Base-by-base conservation (phyloP, 2,888 invertebrate genomes). In the Diachrysia chrysitis region DNA sequence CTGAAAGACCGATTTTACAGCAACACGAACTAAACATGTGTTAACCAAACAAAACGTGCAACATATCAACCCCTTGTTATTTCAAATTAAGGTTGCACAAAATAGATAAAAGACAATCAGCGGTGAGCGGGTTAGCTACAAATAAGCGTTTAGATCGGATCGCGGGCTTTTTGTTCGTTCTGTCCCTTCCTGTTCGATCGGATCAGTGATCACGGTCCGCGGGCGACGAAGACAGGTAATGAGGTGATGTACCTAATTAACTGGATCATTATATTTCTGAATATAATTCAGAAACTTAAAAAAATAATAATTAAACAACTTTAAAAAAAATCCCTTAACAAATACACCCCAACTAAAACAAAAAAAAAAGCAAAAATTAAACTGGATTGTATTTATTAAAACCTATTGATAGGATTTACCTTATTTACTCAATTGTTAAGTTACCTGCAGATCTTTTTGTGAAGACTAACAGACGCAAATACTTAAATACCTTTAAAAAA, bases 171-270 rank as follows among this genome's bases (percentile, higher is more conserved):
- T 83, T 84, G 83, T 85, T 83, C 66, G 68, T 64, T 46, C 62
- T 76, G 82, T 83, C 81, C 85, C 86, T 88, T 87, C 88, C 88
- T 85, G 86, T 86, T 85, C 81, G 90, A 91, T 90, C 87, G 78
- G 84, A 87, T 87, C 86, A 71, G 56, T 66, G 83, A 83, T 83
- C 82, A 82, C 78, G 82, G 82, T 68, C 48, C 63, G 58, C 19
- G 53, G 58, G 37, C 29, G 9, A 10, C 12, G 10, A 7, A 14
- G 71, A 66, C n/a, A 32, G 69, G 56, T 56, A 14, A 9, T 42
- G 10, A 32, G 63, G 55, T 54, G 82, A 83, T 77, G 58, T 66
- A 60, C 66, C 78, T 76, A 37, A 79, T 69, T 79, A 78, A 64
- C 7, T 23, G 0, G 16, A 9, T 0, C 12, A 21, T 37, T 60